Evolutionary conservation across 2,888 invertebrate species (phyloP).

Genomic region (Drosophila kokeensis): DNA sequence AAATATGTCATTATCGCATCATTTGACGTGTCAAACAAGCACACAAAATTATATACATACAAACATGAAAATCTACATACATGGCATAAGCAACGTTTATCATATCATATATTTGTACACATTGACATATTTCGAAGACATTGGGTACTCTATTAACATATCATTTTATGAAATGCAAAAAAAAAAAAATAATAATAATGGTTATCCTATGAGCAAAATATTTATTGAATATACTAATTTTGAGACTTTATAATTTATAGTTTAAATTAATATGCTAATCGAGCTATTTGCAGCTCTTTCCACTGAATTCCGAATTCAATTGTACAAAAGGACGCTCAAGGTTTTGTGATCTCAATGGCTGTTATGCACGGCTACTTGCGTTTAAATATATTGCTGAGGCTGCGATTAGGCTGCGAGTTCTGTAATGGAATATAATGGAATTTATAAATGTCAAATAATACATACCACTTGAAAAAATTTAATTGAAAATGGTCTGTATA

Average conservation of each 20-base stretch:
- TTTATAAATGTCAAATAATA: conserved; percentile 9
- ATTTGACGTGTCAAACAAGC: conserved; percentile 8
- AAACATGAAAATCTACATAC: conserved; percentile 8
- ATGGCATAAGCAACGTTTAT: conserved; percentile 9
- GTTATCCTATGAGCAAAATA: not conserved
- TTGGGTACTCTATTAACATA: conserved; percentile 4
- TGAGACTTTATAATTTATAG: not conserved
- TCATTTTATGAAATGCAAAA: not conserved
- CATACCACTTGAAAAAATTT: not conserved
- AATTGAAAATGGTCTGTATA: not conserved
- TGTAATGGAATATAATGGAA: conserved; percentile 64
- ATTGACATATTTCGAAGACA: conserved; percentile 7
- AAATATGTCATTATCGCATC: conserved; percentile 22
- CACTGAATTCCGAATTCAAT: not conserved
- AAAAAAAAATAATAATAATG: not conserved
- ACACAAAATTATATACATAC: conserved; percentile 2
- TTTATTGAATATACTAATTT: not conserved
- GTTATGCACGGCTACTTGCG: conserved; percentile 71
- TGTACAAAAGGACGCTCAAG: conserved; percentile 18
- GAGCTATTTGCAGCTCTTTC: not conserved
- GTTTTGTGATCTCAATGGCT: conserved; percentile 6
- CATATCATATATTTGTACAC: too few relatives aligned
- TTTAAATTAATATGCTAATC: not conserved
- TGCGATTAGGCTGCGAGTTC: conserved; percentile 84
- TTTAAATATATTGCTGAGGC: conserved; percentile 84